Evolutionary conservation across 2,888 invertebrate genomes (phyloP), one percentile per base, ranked within the genome.

Genomic region (Chamaedrilus cognettii): DNA sequence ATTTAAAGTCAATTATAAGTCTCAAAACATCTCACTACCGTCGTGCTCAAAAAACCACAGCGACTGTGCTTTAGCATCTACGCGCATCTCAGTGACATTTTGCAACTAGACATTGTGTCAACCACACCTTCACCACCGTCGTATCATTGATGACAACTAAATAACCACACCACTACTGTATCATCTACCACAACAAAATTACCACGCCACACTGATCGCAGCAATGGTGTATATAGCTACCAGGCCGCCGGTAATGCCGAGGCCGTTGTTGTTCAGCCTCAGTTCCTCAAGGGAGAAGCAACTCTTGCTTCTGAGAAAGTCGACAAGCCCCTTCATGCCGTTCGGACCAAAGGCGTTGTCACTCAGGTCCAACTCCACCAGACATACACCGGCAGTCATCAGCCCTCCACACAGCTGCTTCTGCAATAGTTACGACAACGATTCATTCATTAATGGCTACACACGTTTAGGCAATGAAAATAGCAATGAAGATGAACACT

Each of bases 221-320:
- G n/a, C n/a, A n/a, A n/a, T n/a, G n/a, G n/a, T n/a, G 42, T 42
- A 7, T n/a, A 30, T 30, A 55, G 15, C 15, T 73, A 87, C 87
- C 80, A 86, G 89, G 2, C 93, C 96, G 7, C 97, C 98, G 0
- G 89, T 89, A 64, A 93, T 92, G 3, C 98, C 98, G 7, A 98
- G 86, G 0, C 98, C 98, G 80, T 96, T 96, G 84, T 99, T 99
- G 82, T 97, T 96, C 0, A 99, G 85, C 50, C 90, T 87, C 0
- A 99, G 85, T 77, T 90, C 90, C 85, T 91, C 87, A 31, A 99
- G 85, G 1, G 91, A 89, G 77, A 89, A 93, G 82, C 96, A 96
- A 0, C 92, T 89, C 0, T 90, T 88, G 55, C 95, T 94, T 73
- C 89, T 88, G 50, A 99, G 84, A 28, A 98, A 86, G 23, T 90